phyloP scores from a whole-genome alignment of 2,888 invertebrate species.

The Leptarthrus brevirostris region DNA sequence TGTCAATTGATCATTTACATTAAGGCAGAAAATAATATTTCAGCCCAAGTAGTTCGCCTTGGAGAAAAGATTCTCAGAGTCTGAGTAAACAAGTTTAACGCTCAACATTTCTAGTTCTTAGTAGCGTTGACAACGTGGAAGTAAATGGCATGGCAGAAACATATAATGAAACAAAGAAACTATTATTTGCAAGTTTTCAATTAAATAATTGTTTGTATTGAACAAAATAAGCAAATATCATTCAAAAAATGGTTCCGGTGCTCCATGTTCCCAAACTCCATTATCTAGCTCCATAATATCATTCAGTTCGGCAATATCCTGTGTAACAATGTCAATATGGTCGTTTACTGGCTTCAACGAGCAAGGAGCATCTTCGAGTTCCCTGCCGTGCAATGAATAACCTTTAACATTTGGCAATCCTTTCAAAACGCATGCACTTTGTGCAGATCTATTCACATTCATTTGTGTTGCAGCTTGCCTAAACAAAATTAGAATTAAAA shows the following conservation, averaged over 20 bases:
- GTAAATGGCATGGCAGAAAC: too few relatives aligned
- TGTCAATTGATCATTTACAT: too few relatives aligned
- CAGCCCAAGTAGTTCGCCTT: too few relatives aligned
- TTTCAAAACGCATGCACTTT: conserved; percentile 82
- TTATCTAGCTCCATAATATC: conserved; percentile 39
- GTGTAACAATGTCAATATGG: conserved; percentile 71
- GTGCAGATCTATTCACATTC: conserved; percentile 84
- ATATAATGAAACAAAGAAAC: too few relatives aligned
- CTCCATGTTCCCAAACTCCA: conserved; percentile 50
- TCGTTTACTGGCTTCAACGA: not conserved
- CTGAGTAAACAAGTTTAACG: too few relatives aligned
- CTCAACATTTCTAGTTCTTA: too few relatives aligned
- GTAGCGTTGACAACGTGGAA: too few relatives aligned
- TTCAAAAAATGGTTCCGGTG: conserved; percentile 52
- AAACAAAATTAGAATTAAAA: conserved; percentile 64
- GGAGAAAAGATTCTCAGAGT: too few relatives aligned
- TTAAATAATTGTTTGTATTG: too few relatives aligned
- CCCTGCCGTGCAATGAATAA: conserved; percentile 69
- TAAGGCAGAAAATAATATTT: too few relatives aligned
- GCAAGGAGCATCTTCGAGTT: conserved; percentile 8
- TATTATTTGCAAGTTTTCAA: too few relatives aligned
- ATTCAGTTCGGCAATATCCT: conserved; percentile 55
- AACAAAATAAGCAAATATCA: conserved; percentile 13
- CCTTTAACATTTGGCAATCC: conserved; percentile 77
- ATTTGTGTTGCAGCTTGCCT: conserved; percentile 73